Percentiles rank a stretch among this genome's conserved stretches.
These are phyloP conservation scores for Lycophotia porphyrea DNA, from an alignment of 2,888 invertebrate species.

Conservation along the genomic window DNA sequence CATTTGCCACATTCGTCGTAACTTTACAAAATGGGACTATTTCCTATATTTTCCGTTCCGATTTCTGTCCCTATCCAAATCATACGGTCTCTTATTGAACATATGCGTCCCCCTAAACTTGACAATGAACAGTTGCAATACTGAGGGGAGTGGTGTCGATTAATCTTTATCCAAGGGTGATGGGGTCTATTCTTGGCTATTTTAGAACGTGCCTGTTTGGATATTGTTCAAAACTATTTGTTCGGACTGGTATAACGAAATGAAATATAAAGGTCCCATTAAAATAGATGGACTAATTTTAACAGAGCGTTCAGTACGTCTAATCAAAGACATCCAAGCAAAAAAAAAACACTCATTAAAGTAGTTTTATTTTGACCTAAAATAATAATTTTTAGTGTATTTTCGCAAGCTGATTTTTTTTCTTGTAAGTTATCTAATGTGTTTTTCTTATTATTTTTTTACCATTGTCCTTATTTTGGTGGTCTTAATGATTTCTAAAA, in stretches of 20 bases:
- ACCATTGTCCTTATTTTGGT: no score
- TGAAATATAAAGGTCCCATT: no score
- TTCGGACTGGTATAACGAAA: neutral
- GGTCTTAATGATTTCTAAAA: no score
- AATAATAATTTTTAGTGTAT: no score
- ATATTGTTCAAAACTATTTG: neutral
- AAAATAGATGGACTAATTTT: no score
- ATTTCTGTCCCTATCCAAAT: conserved; percentile 24
- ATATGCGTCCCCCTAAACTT: conserved; percentile 38
- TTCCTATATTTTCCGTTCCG: conserved; percentile 13
- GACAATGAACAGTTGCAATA: conserved; percentile 38
- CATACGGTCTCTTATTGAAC: neutral
- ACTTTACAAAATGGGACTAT: conserved; percentile 15
- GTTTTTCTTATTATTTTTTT: no score
- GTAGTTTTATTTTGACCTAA: no score
- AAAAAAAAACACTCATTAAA: no score
- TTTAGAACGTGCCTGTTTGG: conserved; percentile 4
- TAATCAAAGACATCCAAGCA: no score
- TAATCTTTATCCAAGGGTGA: conserved; percentile 47
- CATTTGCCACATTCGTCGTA: conserved; percentile 1
- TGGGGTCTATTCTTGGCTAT: conserved; percentile 19
- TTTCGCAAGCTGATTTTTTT: no score
- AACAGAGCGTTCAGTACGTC: no score
- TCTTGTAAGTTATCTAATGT: no score
- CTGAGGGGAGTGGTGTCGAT: conserved; percentile 37